These are phyloP conservation scores for Sinohyriopsis cumingii DNA, from an alignment of 2,888 invertebrate species.

Conservation along the genomic window DNA sequence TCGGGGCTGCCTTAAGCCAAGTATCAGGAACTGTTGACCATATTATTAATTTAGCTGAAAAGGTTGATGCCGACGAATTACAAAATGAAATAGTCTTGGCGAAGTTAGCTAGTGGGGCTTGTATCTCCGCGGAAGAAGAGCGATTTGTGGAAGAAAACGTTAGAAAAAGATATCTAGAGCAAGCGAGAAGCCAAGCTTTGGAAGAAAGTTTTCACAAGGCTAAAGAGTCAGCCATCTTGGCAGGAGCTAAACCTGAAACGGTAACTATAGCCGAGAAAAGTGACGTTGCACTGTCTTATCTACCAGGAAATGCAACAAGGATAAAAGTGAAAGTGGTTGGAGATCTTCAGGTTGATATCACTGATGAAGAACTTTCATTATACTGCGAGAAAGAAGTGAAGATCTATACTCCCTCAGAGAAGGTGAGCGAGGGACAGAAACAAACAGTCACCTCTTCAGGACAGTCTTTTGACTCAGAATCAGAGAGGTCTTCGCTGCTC, in stretches of 20 bases:
- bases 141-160: slow-evolving; percentile 15
- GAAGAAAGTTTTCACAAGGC: slow-evolving; percentile 23
- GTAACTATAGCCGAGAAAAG: slow-evolving; percentile 46
- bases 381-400: slow-evolving; percentile 15
- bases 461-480: slow-evolving; percentile 15
- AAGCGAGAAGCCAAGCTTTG: slow-evolving; percentile 40
- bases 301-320: slow-evolving; percentile 61
- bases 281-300: slow-evolving; percentile 58
- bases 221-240: slow-evolving; percentile 13
- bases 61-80: slow-evolving; percentile 28
- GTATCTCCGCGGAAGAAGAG: slow-evolving; percentile 3
- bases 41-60: slow-evolving; percentile 46
- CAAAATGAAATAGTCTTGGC: slow-evolving; percentile 6
- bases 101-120: not conserved
- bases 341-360: slow-evolving; percentile 32
- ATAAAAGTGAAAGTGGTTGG: slow-evolving; percentile 63
- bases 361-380: not conserved
- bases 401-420: not conserved
- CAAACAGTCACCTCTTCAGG: slow-evolving; percentile 35
- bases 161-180: slow-evolving; percentile 34
- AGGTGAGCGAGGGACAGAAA: slow-evolving; percentile 11
- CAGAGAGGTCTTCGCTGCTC: not conserved
- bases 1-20: slow-evolving; percentile 68
- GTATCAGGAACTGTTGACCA: slow-evolving; percentile 55
- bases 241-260: slow-evolving; percentile 38